Conservation (phyloP, 1,140 invertebrate genomes). For the Papilio aristodemus region DNA sequence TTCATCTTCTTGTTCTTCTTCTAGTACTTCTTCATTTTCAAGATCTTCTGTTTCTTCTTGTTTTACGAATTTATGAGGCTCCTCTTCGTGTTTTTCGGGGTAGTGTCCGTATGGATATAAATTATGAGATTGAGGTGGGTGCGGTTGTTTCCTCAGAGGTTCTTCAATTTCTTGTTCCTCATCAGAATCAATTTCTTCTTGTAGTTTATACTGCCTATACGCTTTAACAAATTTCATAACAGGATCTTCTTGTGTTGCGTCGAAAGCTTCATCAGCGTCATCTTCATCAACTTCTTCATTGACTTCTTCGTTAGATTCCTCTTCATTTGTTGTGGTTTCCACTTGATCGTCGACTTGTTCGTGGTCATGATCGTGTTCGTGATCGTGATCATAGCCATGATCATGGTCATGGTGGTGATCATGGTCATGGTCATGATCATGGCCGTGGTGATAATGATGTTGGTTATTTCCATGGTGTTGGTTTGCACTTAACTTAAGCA, state of each 20-base stretch:
- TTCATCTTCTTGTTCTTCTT: constrained; percentile 19
- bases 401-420: not conserved
- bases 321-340: not conserved
- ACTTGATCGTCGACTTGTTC: not conserved
- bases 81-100: not conserved
- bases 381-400: not conserved
- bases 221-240: constrained; percentile 40
- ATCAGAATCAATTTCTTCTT: constrained; percentile 37
- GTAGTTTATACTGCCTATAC: constrained; percentile 27
- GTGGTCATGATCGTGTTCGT: not conserved
- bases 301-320: not conserved
- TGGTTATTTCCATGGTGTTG: not conserved
- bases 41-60: constrained; percentile 39
- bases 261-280: constrained; percentile 46
- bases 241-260: constrained; percentile 41
- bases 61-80: too few relatives aligned
- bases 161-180: constrained; percentile 22
- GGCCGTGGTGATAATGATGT: constrained; percentile 23
- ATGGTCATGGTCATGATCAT: constrained; percentile 24
- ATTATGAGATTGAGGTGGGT: not conserved
- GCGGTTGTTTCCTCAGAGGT: constrained; percentile 1
- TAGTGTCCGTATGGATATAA: constrained; percentile 18
- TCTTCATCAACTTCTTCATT: constrained; percentile 39
- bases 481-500: not conserved
- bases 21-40: constrained; percentile 31